A percentile compares a stretch with the other conserved stretches of the same genome.
Conservation (phyloP, 2,888 invertebrate genomes). For the Callosobruchus maculatus region DNA sequence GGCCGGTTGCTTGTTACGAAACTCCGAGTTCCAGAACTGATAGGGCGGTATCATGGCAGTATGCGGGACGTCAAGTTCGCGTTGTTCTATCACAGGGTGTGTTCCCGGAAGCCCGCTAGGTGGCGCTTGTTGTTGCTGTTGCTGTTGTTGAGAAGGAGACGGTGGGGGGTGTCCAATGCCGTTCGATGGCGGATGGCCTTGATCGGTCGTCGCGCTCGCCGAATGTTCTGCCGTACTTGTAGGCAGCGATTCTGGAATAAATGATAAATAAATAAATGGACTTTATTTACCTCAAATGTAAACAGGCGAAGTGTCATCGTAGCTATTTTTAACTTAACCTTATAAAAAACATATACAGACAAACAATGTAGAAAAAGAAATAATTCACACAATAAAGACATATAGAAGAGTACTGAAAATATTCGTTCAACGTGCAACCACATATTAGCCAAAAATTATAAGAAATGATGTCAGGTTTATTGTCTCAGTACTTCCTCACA, state of each 20-base stretch:
- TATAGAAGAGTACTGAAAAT: too few relatives aligned
- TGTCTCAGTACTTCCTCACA: too few relatives aligned
- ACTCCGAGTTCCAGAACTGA: slow-evolving; percentile 92
- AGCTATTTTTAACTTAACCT: too few relatives aligned
- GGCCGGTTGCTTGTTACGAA: slow-evolving; percentile 85
- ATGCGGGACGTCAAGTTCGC: slow-evolving; percentile 80
- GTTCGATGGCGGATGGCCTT: slow-evolving; percentile 46
- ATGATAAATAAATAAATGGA: too few relatives aligned
- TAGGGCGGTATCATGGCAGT: slow-evolving; percentile 84
- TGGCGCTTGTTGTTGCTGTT: slow-evolving; percentile 58
- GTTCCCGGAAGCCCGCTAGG: slow-evolving; percentile 49
- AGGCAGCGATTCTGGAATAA: slow-evolving; percentile 64
- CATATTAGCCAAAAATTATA: too few relatives aligned
- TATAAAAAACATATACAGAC: too few relatives aligned
- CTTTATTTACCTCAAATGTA: too few relatives aligned
- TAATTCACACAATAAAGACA: too few relatives aligned
- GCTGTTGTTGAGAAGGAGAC: slow-evolving; percentile 65
- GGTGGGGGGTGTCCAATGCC: slow-evolving; percentile 60
- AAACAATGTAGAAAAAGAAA: too few relatives aligned
- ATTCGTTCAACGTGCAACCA: too few relatives aligned
- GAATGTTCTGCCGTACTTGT: slow-evolving; percentile 69
- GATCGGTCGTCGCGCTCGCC: slow-evolving; percentile 50
- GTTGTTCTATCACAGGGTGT: slow-evolving; percentile 68
- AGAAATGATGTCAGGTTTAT: too few relatives aligned
- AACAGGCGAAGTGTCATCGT: too few relatives aligned